Evolutionary conservation across 2,113 vertebrate species (phyloP).

Genomic region (Saimiri boliviensis): DNA sequence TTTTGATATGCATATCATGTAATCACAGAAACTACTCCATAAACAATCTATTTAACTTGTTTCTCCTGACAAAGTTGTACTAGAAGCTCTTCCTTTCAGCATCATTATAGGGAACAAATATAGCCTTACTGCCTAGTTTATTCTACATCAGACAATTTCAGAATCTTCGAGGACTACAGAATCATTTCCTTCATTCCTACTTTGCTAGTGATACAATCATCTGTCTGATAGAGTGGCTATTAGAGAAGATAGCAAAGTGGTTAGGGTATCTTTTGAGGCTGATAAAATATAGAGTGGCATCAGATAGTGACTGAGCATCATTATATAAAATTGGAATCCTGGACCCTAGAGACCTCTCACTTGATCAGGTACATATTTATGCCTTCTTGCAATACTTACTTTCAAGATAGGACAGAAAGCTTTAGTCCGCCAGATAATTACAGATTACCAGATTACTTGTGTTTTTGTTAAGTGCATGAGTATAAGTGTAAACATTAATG

Average conservation of each 20-base stretch:
- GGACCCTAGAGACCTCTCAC: constrained; percentile 16
- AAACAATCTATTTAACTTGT: constrained; percentile 58
- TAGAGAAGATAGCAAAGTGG: constrained; percentile 11
- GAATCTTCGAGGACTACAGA: constrained; percentile 17
- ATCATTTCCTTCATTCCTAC: constrained; percentile 21
- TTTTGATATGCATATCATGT: constrained; percentile 63
- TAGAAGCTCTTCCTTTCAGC: background rate
- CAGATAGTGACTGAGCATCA: constrained; percentile 59
- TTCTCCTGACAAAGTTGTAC: constrained; percentile 47
- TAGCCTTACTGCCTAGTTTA: background rate
- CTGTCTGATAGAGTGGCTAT: constrained; percentile 12
- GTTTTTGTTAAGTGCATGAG: background rate
- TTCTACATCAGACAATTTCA: constrained; percentile 36
- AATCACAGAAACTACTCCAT: constrained; percentile 54
- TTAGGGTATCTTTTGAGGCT: background rate
- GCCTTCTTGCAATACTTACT: background rate
- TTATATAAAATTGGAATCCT: constrained; percentile 64
- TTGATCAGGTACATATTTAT: constrained; percentile 48
- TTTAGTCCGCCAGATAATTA: constrained; percentile 29
- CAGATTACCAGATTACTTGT: constrained; percentile 23
- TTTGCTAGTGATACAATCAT: constrained; percentile 32
- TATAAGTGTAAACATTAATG: background rate
- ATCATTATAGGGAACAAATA: background rate
- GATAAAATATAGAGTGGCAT: constrained; percentile 57
- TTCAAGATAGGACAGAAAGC: constrained; percentile 37